phyloP scores from a whole-genome alignment of 2,113 vertebrate species.

The Fulmarus glacialis region DNA sequence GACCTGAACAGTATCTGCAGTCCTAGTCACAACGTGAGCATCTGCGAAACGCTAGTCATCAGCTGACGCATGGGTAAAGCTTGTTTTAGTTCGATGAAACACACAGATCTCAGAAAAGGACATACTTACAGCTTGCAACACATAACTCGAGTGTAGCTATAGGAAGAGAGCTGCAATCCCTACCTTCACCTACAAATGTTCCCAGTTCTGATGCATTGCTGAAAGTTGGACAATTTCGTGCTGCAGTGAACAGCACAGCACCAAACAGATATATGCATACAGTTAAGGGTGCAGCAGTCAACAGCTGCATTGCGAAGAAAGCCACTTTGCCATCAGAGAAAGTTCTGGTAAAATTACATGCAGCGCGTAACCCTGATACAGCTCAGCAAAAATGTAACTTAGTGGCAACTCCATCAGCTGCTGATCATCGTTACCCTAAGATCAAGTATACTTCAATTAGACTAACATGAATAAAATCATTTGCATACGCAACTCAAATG shows the following conservation, averaged over 20 bases:
- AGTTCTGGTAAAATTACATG: not conserved
- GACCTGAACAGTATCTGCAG: not conserved
- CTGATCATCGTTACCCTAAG: not conserved
- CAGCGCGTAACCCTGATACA: not conserved
- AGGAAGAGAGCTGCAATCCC: not conserved
- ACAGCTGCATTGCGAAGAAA: not conserved
- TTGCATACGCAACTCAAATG: not conserved
- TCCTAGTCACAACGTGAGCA: not conserved
- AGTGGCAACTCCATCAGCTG: not conserved
- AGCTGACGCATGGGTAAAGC: not conserved
- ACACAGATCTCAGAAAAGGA: not conserved
- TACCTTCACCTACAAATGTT: not conserved
- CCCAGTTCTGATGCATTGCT: not conserved
- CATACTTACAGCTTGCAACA: not conserved
- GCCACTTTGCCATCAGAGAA: not conserved
- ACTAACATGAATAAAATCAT: not conserved
- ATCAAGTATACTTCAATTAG: not conserved
- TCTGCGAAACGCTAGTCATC: not conserved
- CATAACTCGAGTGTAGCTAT: rapidly evolving
- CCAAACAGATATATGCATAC: rapidly evolving
- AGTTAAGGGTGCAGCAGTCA: not conserved
- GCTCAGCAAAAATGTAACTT: not conserved
- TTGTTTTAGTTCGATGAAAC: not conserved
- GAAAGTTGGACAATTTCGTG: not conserved
- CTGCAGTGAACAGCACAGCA: not conserved